These are phyloP conservation scores for Stomatorhinus ivindoensis DNA, from an alignment of 2,113 vertebrate species.

Conservation along the genomic window DNA sequence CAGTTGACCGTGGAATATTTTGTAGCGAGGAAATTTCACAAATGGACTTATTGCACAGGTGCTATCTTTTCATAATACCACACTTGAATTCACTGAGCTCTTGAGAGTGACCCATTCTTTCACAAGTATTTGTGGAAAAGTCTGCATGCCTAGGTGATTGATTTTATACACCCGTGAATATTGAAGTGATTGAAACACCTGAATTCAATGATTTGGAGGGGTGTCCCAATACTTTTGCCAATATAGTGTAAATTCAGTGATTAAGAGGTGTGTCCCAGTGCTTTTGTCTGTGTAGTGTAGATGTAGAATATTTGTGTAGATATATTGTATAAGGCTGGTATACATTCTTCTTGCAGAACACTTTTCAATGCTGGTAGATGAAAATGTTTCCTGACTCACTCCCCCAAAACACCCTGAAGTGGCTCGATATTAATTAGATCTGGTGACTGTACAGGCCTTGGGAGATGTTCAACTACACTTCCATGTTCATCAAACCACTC, in stretches of 20 bases:
- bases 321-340: background rate
- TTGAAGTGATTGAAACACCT: background rate
- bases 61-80: background rate
- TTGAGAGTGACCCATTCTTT: background rate
- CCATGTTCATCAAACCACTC: too few species aligned
- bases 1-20: background rate
- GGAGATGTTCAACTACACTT: too few species aligned
- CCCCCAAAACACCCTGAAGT: too few species aligned
- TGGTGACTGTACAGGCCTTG: too few species aligned
- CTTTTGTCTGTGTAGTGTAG: background rate
- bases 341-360: too few species aligned
- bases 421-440: too few species aligned
- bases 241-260: background rate
- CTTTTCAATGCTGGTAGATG: too few species aligned
- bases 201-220: background rate
- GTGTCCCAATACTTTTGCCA: background rate
- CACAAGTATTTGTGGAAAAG: background rate
- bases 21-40: background rate
- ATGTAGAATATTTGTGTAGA: background rate
- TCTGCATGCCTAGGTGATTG: background rate
- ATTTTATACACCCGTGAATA: background rate
- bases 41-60: background rate
- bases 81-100: background rate
- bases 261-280: background rate
- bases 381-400: too few species aligned